phyloP scores from a whole-genome alignment of 2,113 vertebrate genomes.

The Lasiurus borealis region DNA sequence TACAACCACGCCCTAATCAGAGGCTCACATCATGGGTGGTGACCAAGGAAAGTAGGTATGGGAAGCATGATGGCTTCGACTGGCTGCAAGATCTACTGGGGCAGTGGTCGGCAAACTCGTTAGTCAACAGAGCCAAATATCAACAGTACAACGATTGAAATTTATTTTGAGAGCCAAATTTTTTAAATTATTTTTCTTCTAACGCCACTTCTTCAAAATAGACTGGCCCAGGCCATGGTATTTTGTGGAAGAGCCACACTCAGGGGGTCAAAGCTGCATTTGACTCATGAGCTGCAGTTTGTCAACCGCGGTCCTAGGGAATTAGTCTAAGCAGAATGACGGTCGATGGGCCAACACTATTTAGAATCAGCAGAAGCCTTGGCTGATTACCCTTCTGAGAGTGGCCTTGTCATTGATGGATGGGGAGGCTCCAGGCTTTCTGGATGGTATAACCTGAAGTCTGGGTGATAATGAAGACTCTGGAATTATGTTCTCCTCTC shows the following conservation, averaged over 20 bases:
- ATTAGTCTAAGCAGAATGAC: neutral
- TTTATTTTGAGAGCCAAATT: too few species aligned
- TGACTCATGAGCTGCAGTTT: too few species aligned
- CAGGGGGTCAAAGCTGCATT: too few species aligned
- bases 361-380: neutral
- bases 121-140: too few species aligned
- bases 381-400: neutral
- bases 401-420: neutral
- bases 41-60: neutral
- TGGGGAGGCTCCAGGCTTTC: neutral
- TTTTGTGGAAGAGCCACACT: too few species aligned
- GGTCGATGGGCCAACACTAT: neutral
- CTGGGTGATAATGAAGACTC: neutral
- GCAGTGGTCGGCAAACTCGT: too few species aligned
- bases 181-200: too few species aligned
- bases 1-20: neutral
- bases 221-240: too few species aligned
- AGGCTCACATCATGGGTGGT: neutral
- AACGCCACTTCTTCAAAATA: too few species aligned
- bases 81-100: neutral
- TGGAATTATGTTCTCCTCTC: neutral
- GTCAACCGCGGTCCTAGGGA: neutral
- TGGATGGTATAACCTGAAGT: neutral
- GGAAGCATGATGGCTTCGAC: neutral
- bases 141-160: too few species aligned